Conservation (phyloP, 2,113 vertebrate genomes). For the Protobothrops flavoviridis region DNA sequence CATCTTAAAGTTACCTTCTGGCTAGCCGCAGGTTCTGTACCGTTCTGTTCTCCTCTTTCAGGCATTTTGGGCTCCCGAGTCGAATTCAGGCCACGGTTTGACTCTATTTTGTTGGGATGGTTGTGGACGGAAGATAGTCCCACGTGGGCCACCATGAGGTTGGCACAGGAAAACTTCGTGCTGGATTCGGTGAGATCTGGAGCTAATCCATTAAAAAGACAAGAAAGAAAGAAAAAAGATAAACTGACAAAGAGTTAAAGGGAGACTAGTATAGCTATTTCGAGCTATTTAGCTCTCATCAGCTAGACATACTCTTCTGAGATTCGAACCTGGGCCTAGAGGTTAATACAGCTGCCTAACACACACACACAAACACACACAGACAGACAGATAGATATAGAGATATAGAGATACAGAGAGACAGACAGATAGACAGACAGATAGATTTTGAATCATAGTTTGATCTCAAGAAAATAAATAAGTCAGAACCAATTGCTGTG, state of each 20-base stretch:
- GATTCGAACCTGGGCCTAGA: too few species aligned
- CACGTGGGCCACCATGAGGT: constrained; percentile 62
- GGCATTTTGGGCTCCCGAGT: constrained; percentile 53
- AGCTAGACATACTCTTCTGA: too few species aligned
- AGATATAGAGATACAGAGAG: too few species aligned
- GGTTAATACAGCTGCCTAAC: too few species aligned
- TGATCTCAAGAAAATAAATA: neutral
- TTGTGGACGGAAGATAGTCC: constrained; percentile 54
- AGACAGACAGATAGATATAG: too few species aligned
- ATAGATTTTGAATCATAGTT: neutral
- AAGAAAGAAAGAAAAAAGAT: neutral
- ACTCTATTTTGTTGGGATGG: constrained; percentile 35
- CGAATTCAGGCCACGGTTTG: constrained; percentile 54
- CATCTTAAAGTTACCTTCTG: constrained; percentile 64
- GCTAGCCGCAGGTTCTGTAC: constrained; percentile 45
- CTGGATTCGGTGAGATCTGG: constrained; percentile 68
- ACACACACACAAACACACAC: too few species aligned
- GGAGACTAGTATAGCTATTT: too few species aligned
- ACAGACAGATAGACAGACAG: too few species aligned
- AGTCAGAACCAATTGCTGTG: neutral
- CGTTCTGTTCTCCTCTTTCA: constrained; percentile 55
- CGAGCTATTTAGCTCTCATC: too few species aligned
- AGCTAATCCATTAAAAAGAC: constrained; percentile 12
- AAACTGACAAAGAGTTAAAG: too few species aligned
- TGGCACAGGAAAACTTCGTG: constrained; percentile 63